Percentiles rank a stretch among this genome's conserved stretches.
These are phyloP conservation scores for Brassicogethes aeneus DNA, from an alignment of 2,888 invertebrate species.

Conservation along the genomic window DNA sequence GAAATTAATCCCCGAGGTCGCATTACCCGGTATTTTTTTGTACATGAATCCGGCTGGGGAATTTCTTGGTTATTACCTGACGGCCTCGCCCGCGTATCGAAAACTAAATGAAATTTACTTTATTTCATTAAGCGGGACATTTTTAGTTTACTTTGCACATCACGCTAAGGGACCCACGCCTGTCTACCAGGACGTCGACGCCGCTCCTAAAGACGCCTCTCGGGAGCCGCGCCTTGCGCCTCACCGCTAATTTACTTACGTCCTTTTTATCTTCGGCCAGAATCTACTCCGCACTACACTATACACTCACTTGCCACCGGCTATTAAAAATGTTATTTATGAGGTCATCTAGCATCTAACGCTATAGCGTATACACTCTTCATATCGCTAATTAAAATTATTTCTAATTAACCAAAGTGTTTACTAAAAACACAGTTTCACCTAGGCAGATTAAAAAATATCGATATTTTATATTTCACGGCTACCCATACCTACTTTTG, in stretches of 20 bases:
- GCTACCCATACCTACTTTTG: no score
- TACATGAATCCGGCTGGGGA: conserved; percentile 3
- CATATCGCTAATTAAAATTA: background rate
- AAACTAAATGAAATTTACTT: conserved; percentile 26
- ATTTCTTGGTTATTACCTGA: conserved; percentile 17
- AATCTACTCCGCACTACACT: background rate
- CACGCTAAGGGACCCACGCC: conserved; percentile 39
- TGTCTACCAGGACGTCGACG: conserved; percentile 21
- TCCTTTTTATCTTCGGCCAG: conserved; percentile 6
- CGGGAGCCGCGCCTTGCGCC: conserved; percentile 36
- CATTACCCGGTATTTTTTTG: background rate
- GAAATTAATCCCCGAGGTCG: background rate
- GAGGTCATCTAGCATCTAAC: conserved; percentile 14
- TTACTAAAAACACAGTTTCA: no score
- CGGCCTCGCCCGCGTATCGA: conserved; percentile 31
- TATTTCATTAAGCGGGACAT: conserved; percentile 35
- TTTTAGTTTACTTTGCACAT: conserved; percentile 36
- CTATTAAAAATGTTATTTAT: conserved; percentile 22
- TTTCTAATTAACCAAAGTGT: background rate
- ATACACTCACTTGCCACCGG: no score
- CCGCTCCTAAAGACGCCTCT: conserved; percentile 41
- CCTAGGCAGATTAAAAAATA: no score
- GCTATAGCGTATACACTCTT: background rate
- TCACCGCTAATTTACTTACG: conserved; percentile 32
- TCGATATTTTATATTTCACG: no score